Evolutionary conservation across 2,113 vertebrate genomes (phyloP), one percentile per base, ranked within the genome.

Genomic region (Tinamus guttatus): DNA sequence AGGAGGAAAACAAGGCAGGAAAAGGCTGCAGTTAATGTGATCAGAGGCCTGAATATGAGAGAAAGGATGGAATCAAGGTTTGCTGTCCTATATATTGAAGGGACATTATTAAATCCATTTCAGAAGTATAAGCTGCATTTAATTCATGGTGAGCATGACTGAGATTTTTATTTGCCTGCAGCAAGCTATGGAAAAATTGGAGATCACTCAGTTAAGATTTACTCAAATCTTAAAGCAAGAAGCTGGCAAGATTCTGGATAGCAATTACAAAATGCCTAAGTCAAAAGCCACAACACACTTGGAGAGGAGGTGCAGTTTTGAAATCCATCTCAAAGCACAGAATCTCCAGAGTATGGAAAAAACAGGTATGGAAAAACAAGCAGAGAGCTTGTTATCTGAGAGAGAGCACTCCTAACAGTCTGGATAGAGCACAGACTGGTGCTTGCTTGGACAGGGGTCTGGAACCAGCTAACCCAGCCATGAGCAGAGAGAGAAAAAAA

Each of bases 351-450:
- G 63, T 62, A 65, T 70, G 47, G 90, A 90, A 94, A 94, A 93
- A 96, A 95, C 86, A 96, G 40, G 40, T 41, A 41, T n/a, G 47
- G 91, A 90, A 94, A 93, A 95, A 95, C 86, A 96, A 89, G 87
- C 40, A 67, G 32, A 92, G 43, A 43, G 58, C 51, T 95, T 88
- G 86, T 90, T 95, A 96, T 82, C 38, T 71, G 34, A 82, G 71
- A 78, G 43, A 82, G 71, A 74, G 45, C 2, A 7, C 54, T 89
- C 64, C 82, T 68, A 85, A 82, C 63, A 73, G 59, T 94, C 80
- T 62, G 59, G 75, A 87, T 22, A 74, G 81, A 88, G 51, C 9
- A 9, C 69, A 1, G 13, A 83, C 74, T 60, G 79, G 28, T 16
- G 15, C 34, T 76, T 89, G 36, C 62, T 85, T 51, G 30, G 21